Evolutionary conservation across 2,797 vertebrate genomes (phyloP).

Genomic region (Decapterus maruadsi): DNA sequence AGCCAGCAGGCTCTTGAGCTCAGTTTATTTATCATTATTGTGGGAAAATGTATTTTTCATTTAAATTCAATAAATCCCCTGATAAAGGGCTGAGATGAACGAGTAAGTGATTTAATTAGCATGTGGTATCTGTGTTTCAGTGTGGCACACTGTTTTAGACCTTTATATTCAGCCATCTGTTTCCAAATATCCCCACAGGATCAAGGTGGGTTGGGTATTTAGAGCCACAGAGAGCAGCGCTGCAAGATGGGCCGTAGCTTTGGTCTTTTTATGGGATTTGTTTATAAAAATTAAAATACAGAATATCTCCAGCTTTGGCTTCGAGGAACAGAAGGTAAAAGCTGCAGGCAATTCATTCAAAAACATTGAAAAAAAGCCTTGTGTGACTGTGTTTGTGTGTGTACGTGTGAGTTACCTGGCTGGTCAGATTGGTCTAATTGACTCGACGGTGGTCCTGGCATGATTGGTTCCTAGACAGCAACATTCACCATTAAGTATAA

Average conservation of each 20-base stretch:
- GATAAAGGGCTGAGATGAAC: not conserved
- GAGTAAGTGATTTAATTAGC: not conserved
- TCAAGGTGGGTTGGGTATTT: not conserved
- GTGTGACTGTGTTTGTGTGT: not conserved
- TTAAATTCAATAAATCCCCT: not conserved
- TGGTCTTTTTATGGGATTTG: not conserved
- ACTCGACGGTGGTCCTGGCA: conserved; percentile 69
- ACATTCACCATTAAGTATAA: conserved; percentile 17
- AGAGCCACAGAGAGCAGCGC: not conserved
- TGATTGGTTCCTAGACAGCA: conserved; percentile 79
- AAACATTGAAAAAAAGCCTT: not conserved
- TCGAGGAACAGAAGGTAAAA: not conserved
- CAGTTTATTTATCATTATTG: not conserved
- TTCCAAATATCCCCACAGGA: not conserved
- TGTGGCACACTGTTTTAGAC: not conserved
- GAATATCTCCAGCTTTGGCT: not conserved
- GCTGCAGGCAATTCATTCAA: not conserved
- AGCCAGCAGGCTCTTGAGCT: not conserved
- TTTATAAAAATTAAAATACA: not conserved
- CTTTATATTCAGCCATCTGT: not conserved
- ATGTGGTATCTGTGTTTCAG: not conserved
- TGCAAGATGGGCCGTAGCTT: not conserved
- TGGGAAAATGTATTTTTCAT: not conserved
- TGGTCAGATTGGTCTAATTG: conserved; percentile 79
- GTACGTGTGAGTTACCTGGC: conserved; percentile 72